These are phyloP conservation scores for Nyctalus aviator DNA, from an alignment of 2,797 vertebrate genomes.

Conservation along the genomic window DNA sequence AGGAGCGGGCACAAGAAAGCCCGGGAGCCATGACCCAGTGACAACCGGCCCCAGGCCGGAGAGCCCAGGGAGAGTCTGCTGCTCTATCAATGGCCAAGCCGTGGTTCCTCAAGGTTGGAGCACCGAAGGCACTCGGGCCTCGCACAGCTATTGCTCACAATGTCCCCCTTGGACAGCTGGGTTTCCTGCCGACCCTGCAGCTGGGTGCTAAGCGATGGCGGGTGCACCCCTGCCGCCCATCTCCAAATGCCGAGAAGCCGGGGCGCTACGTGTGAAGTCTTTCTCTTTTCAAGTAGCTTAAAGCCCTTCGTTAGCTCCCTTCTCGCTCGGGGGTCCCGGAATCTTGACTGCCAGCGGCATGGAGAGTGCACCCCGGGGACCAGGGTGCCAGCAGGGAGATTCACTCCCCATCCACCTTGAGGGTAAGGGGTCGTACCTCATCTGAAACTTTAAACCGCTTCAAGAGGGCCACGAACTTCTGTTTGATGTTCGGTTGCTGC, in stretches of 20 bases:
- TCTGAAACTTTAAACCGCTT: slow-evolving; percentile 97
- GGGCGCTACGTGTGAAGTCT: background rate
- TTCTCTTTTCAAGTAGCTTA: background rate
- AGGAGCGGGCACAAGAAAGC: background rate
- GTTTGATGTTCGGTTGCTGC: slow-evolving; percentile 98
- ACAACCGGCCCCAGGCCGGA: background rate
- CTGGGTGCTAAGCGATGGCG: background rate
- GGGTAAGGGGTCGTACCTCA: slow-evolving; percentile 90
- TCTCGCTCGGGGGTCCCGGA: background rate
- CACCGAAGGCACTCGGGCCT: background rate
- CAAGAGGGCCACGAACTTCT: slow-evolving; percentile 97
- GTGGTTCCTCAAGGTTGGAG: background rate
- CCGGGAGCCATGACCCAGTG: background rate
- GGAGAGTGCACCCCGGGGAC: background rate
- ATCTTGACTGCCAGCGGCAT: background rate
- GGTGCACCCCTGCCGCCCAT: background rate
- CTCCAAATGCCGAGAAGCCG: background rate
- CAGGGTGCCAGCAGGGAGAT: background rate
- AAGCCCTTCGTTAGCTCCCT: background rate
- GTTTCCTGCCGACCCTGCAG: background rate
- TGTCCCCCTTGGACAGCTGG: background rate
- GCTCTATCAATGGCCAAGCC: background rate
- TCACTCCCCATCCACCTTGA: background rate
- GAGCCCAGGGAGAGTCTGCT: background rate
- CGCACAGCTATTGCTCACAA: background rate